A percentile compares a stretch with the other conserved stretches of the same genome.
These are phyloP conservation scores for Prorops nasuta DNA, from an alignment of 1,140 invertebrate genomes.

Conservation along the genomic window DNA sequence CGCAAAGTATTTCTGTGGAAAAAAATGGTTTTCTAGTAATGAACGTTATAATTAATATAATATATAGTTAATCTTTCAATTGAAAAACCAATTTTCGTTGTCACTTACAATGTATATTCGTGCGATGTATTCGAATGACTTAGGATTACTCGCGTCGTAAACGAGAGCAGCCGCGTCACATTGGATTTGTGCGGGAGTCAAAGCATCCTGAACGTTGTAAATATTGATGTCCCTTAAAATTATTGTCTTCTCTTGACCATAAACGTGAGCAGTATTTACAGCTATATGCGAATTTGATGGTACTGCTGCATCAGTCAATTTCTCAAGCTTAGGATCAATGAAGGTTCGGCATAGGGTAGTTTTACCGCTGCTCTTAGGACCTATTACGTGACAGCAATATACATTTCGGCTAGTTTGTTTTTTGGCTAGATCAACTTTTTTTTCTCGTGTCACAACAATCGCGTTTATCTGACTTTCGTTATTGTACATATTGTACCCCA, in stretches of 20 bases:
- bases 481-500: slow-evolving; percentile 92
- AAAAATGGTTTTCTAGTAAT: no score
- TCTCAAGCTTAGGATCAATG: slow-evolving; percentile 67
- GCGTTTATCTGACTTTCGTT: slow-evolving; percentile 86
- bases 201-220: slow-evolving; percentile 81
- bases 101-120: slow-evolving; percentile 87
- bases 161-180: slow-evolving; percentile 98
- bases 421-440: slow-evolving; percentile 91
- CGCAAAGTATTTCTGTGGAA: no score
- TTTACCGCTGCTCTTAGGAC: slow-evolving; percentile 89
- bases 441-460: slow-evolving; percentile 90
- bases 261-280: slow-evolving; percentile 80
- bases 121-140: slow-evolving; percentile 96
- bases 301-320: slow-evolving; percentile 42
- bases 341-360: slow-evolving; percentile 91
- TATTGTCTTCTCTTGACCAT: slow-evolving; percentile 95
- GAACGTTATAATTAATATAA: no score
- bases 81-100: no score
- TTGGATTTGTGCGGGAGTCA: slow-evolving; percentile 86
- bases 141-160: slow-evolving; percentile 90
- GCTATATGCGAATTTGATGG: slow-evolving; percentile 40
- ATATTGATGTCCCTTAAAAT: slow-evolving; percentile 87
- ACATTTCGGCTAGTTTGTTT: slow-evolving; percentile 94
- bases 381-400: slow-evolving; percentile 97
- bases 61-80: no score